Evolutionary conservation across 2,113 vertebrate genomes (phyloP), one percentile per base, ranked within the genome.

Genomic region (Catharus fuscescens): DNA sequence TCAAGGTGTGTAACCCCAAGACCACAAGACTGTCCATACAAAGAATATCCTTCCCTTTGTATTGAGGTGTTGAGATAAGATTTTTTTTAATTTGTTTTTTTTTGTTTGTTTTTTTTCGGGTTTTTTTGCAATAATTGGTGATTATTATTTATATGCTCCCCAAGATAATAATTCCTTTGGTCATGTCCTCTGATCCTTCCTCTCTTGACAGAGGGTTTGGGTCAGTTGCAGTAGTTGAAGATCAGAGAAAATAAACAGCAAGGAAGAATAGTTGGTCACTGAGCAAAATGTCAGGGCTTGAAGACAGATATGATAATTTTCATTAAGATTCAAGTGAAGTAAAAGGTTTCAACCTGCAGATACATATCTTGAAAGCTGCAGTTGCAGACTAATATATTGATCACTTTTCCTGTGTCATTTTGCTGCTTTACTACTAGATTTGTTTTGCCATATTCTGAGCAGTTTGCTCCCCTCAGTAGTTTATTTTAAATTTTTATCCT

Each of bases 1-100:
- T 53, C 53, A 52, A 40, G 29, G 11, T 18, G 25, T 12, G 6
- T 4, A 42, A 47, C n/a, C 8, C 1, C 0, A 20, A 29, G n/a
- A 40, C 7, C 24, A 40, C 24, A 48, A 48, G 21, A 48, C 47
- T 66, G 47, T 44, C 24, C 20, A 20, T 47, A 52, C 6, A n/a
- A 60, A 66, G 23, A 53, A 40, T 31, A 31, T 40, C 8, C 25
- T 29, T n/a, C 62, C 14, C 17, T 40, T 69, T 47, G 11, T 34
- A 20, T 21, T 31, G 7, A 36, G 36, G 11, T 34, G 25, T 21
- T 31, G 7, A 36, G 36, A 10, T 18, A 20, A n/a, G 16, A 1
- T 10, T 50, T 50, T 50, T 50, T 25, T 14, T 48, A 36, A 36
- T 36, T 36, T 36, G 34, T 36, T 36, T 36, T 36, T 36, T 36